Evolutionary conservation across 2,797 vertebrate species (phyloP).

Genomic region (Phaenicophaeus curvirostris): DNA sequence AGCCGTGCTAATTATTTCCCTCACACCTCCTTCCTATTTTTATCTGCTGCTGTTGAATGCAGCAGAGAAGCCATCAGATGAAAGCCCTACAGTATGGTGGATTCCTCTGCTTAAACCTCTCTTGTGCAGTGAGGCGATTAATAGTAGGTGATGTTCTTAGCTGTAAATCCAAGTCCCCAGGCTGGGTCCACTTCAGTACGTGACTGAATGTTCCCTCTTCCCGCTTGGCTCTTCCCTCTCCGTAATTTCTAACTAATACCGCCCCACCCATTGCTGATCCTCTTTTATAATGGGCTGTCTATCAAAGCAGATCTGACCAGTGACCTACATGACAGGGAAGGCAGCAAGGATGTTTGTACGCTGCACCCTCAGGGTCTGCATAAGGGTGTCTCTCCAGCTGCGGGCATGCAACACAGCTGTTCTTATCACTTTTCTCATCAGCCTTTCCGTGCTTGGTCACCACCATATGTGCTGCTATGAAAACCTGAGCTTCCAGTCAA

Average conservation of each 20-base stretch:
- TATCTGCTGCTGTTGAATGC: neutral
- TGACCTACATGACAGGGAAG: accelerated
- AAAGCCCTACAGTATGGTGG: neutral
- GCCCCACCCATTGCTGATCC: neutral
- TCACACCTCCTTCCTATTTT: neutral
- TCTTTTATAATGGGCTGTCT: neutral
- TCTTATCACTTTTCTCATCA: neutral
- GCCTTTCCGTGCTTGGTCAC: neutral
- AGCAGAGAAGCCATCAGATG: neutral
- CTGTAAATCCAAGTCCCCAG: neutral
- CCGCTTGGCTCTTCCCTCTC: accelerated
- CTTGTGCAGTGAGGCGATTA: neutral
- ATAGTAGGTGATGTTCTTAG: neutral
- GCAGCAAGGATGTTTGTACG: accelerated
- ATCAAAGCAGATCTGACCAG: neutral
- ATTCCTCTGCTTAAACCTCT: neutral
- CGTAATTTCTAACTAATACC: neutral
- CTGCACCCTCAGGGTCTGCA: neutral
- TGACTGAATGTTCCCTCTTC: neutral
- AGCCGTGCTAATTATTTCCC: neutral
- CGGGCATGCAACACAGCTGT: accelerated
- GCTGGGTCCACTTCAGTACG: neutral
- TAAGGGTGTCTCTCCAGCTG: neutral
- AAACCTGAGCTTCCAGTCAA: neutral
- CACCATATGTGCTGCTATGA: neutral